Conservation (phyloP, 1,140 invertebrate species). For the Diuraphis noxia region DNA sequence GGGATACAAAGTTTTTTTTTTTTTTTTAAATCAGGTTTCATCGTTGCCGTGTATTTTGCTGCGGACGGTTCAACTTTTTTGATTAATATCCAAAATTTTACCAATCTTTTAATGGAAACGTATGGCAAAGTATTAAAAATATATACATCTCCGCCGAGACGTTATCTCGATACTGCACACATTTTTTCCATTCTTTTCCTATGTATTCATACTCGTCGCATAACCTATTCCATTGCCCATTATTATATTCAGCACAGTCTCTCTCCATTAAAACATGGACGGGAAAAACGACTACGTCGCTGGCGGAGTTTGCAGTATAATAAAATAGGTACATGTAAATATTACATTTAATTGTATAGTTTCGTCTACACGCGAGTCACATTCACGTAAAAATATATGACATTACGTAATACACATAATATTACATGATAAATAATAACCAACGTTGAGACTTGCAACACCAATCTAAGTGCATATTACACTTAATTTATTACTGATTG, state of each 20-base stretch:
- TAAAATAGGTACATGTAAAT: background rate
- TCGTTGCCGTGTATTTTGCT: background rate
- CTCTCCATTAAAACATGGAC: background rate
- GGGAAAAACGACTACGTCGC: background rate
- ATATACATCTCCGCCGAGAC: background rate
- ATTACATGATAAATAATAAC: background rate
- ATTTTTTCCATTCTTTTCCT: background rate
- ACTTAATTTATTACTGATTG: background rate
- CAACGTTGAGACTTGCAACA: background rate
- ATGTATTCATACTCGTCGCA: background rate
- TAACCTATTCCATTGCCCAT: background rate
- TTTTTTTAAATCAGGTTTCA: background rate
- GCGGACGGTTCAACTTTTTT: background rate
- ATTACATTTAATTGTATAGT: background rate
- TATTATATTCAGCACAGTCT: background rate
- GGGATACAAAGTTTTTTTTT: background rate
- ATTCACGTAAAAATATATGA: background rate
- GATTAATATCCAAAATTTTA: constrained; percentile 24
- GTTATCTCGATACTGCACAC: constrained; percentile 5
- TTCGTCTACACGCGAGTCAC: no score
- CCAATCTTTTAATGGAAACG: constrained; percentile 44
- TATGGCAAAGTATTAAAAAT: constrained; percentile 19
- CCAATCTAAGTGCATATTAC: background rate
- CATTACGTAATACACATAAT: background rate
- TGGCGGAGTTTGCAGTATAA: background rate